These are phyloP conservation scores for Cricetomys ansorgei DNA, from an alignment of 2,113 vertebrate species.

Conservation along the genomic window DNA sequence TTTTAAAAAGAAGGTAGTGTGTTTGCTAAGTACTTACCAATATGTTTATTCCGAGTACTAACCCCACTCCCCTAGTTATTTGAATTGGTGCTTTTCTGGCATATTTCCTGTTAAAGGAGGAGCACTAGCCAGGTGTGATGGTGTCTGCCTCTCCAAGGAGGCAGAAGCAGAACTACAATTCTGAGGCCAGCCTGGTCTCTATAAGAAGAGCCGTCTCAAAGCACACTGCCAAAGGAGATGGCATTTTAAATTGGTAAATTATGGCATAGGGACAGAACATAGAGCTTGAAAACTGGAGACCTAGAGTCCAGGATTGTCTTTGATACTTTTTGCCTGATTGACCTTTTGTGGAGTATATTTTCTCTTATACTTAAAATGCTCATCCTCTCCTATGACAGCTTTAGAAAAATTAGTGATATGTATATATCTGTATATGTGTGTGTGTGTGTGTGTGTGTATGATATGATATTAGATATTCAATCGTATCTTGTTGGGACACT, in stretches of 20 bases:
- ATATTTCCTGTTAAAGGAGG: conserved; percentile 35
- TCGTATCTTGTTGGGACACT: not conserved
- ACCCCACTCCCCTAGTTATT: not conserved
- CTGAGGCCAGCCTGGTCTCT: not conserved
- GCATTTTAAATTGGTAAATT: not conserved
- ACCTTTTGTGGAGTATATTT: conserved; percentile 5
- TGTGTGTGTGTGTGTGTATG: no score
- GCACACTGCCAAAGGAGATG: not conserved
- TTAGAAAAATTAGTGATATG: not conserved
- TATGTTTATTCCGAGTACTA: conserved; percentile 34
- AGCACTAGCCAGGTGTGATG: not conserved
- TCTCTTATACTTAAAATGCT: conserved; percentile 47
- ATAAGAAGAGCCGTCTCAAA: not conserved
- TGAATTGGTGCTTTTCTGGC: not conserved
- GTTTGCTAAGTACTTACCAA: conserved; percentile 24
- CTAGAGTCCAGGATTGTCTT: not conserved
- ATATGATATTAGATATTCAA: not conserved
- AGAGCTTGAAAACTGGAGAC: conserved; percentile 10
- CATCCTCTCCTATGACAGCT: not conserved
- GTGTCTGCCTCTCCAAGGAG: not conserved
- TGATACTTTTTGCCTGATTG: not conserved
- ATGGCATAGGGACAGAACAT: not conserved
- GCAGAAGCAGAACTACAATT: not conserved
- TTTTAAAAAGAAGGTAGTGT: not conserved
- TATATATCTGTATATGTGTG: no score